Conservation (phyloP, 2,113 vertebrate species). For the Camarhynchus parvulus region DNA sequence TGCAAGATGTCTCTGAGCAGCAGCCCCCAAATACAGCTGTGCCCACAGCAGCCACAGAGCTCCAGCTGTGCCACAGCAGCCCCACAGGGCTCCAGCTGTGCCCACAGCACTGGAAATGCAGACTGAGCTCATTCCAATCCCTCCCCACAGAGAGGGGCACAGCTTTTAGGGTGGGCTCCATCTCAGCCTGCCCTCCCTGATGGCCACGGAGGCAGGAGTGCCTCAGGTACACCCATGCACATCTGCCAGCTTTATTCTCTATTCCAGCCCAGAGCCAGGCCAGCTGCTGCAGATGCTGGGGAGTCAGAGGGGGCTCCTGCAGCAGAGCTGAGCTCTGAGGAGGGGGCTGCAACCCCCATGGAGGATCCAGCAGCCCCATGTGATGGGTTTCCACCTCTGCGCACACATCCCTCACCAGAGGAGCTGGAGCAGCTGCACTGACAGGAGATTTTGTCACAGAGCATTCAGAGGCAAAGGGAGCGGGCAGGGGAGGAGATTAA, state of each 20-base stretch:
- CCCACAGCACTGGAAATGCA: background rate
- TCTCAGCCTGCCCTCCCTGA: background rate
- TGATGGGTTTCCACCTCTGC: background rate
- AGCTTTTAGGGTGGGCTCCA: background rate
- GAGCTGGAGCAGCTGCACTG: background rate
- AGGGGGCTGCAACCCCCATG: background rate
- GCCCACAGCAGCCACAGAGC: background rate
- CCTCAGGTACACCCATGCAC: background rate
- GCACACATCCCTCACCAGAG: background rate
- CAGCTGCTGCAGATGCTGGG: background rate
- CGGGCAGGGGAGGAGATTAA: background rate
- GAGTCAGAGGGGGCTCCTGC: background rate
- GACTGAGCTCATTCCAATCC: background rate
- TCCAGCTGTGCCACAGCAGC: background rate
- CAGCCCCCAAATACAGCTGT: background rate
- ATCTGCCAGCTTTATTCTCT: background rate
- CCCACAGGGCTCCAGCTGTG: background rate
- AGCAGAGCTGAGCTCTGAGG: accelerated
- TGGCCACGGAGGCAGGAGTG: too few species aligned
- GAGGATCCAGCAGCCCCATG: background rate
- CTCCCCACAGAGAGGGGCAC: background rate
- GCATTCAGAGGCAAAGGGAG: background rate
- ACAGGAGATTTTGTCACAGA: background rate
- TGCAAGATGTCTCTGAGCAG: background rate
- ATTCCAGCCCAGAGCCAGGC: background rate